phyloP scores from a whole-genome alignment of 2,888 invertebrate genomes.

The Cyclophora albipunctata region DNA sequence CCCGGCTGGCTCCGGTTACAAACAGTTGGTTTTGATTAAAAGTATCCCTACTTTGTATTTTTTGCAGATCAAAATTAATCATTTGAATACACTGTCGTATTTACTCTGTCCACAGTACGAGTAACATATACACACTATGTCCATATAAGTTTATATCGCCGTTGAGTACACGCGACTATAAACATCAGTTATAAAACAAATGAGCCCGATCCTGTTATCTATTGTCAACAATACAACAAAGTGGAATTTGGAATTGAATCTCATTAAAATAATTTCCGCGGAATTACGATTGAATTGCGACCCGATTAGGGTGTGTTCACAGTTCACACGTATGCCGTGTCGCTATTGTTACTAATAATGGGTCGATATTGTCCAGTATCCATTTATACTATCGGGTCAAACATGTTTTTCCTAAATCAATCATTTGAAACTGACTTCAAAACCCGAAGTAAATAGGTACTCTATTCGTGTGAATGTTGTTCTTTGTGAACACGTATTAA shows the following conservation, averaged over 20 bases:
- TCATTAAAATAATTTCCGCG: conserved; percentile 4
- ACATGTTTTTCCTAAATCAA: too few relatives aligned
- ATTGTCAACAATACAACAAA: not conserved
- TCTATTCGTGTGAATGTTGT: too few relatives aligned
- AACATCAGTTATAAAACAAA: not conserved
- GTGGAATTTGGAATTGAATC: not conserved
- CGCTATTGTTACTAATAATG: too few relatives aligned
- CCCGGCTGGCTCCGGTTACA: conserved; percentile 43
- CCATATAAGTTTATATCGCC: too few relatives aligned
- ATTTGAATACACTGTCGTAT: not conserved
- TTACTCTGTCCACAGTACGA: not conserved
- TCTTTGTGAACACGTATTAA: too few relatives aligned
- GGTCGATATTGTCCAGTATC: too few relatives aligned
- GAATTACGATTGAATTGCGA: conserved; percentile 11
- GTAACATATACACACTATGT: too few relatives aligned
- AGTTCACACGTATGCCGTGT: not conserved
- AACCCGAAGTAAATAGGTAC: too few relatives aligned
- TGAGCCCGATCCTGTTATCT: not conserved
- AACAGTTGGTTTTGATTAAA: conserved; percentile 46
- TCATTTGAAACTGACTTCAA: too few relatives aligned
- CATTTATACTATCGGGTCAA: too few relatives aligned
- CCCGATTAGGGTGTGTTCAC: conserved; percentile 14
- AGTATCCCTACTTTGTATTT: conserved; percentile 22
- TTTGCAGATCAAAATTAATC: too few relatives aligned
- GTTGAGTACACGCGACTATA: too few relatives aligned